Conservation (phyloP, 1,140 invertebrate genomes). For the Helicoverpa zea region DNA sequence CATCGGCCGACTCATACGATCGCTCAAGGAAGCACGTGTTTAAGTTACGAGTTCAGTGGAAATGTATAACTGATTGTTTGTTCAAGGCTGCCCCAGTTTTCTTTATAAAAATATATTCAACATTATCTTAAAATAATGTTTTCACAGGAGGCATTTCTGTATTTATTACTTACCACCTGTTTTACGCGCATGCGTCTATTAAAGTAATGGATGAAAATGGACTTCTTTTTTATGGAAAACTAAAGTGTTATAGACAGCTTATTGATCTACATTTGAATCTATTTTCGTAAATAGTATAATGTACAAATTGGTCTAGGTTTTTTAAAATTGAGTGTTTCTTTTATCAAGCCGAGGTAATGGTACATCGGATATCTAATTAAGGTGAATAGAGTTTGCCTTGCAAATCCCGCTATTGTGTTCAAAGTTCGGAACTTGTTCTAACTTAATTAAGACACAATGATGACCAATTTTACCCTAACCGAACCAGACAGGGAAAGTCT, state of each 20-base stretch:
- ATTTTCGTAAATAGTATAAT: slow-evolving; percentile 4
- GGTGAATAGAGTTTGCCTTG: slow-evolving; percentile 20
- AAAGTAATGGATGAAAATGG: slow-evolving; percentile 42
- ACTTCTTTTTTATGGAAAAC: slow-evolving; percentile 11
- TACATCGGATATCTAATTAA: slow-evolving; percentile 27
- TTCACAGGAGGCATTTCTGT: slow-evolving; percentile 28
- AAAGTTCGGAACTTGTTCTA: slow-evolving; percentile 39
- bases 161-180: slow-evolving; percentile 43
- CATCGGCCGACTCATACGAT: slow-evolving; percentile 18
- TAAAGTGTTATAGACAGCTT: neutral
- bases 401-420: slow-evolving; percentile 37
- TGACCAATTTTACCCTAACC: slow-evolving; percentile 37
- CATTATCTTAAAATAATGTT: slow-evolving; percentile 45
- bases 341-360: neutral
- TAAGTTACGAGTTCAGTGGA: slow-evolving; percentile 43
- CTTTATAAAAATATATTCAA: slow-evolving; percentile 47
- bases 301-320: neutral
- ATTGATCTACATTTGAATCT: slow-evolving; percentile 14
- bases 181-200: slow-evolving; percentile 30
- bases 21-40: slow-evolving; percentile 37
- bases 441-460: slow-evolving; percentile 46
- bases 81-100: slow-evolving; percentile 48
- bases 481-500: slow-evolving; percentile 45
- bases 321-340: slow-evolving; percentile 16
- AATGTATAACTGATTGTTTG: slow-evolving; percentile 48